Evolutionary conservation across 2,113 vertebrate genomes (phyloP), one percentile per base, ranked within the genome.

Genomic region (Coturnix japonica): DNA sequence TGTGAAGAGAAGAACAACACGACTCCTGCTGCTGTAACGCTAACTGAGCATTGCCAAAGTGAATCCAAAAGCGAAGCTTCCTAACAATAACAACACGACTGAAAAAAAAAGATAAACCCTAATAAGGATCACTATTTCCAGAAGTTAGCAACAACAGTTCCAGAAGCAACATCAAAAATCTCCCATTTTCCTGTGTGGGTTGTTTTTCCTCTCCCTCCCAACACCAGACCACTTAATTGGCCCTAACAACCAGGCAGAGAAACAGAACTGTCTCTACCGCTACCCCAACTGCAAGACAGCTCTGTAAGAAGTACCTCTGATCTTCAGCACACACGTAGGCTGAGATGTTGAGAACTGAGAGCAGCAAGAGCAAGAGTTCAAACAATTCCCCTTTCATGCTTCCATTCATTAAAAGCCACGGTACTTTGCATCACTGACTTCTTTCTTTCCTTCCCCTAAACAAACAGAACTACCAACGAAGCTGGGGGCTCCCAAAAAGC

Each of bases 231-330:
- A 73, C 71, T 85, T 75, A 60, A 84, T 1, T 39, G 23, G 44
- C 81, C 80, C 44, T 44, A 39, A 93, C 76, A 80, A 78, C 30
- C 43, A 87, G 82, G 77, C 56, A 88, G 61, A 9, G 88, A 44
- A 85, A 67, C 39, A 35, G 81, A 91, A n/a, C 49, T 13, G 75
- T 70, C 56, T 80, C 85, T 11, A 53, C 18, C 13, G 22, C 35
- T 53, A 87, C 65, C 71, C 72, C 30, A 49, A 49, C 46, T 56
- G 41, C 3, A 28, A 63, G 46, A 63, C 14, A 44, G 39, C 70
- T 56, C 37, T 64, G 35, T 13, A 30, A 47, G 65, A 44, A 77
- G 33, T n/a, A 67, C 9, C 37, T 56, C 57, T 76, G 47, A 47
- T 53, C 26, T 46, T n/a, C 41, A 72, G 35, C 18, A 9, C 1